Evolutionary conservation across 2,797 vertebrate genomes (phyloP), one percentile per base, ranked within the genome.

Genomic region (Borostomias antarcticus): DNA sequence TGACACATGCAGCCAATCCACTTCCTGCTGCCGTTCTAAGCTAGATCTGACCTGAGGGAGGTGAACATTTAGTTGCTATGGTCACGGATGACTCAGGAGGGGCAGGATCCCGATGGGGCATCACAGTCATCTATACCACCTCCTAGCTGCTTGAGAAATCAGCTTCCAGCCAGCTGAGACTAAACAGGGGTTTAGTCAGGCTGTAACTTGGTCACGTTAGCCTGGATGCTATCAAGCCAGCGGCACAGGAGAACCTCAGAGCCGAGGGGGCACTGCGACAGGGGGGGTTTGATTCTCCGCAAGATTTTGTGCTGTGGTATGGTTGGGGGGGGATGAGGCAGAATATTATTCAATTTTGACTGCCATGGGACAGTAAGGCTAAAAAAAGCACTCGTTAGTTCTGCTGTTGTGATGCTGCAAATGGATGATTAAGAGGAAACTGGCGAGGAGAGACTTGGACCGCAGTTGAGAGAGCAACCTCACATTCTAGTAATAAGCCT

Each of bases 321-420:
- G 80, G 80, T 79, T 88, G 75, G 62, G 60, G 69, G 64, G 69
- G 64, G 73, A 37, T 67, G 77, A 84, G 66, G 81, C 85, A 81
- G 73, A 83, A 77, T 74, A 77, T 81, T 88, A 82, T 86, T 90
- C 80, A 89, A 88, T 89, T 91, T 64, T 85, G 86, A 82, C 86
- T 78, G 61, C 82, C 84, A 69, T 77, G 83, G 83, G 82, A 87
- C 33, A 77, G 62, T n/a, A n/a, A 71, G 29, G 72, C 86, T 90
- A 91, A 88, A 90, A 89, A 91, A 91, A 91, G 78, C 69, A 72
- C 81, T 83, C 74, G 85, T 90, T 90, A 89, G 89, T 85, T 87
- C 84, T 85, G 82, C 86, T 79, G 84, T 87, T 89, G 86, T 84
- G 82, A 84, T 84, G 82, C 82, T 82, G 85, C 82, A 88, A 87